A percentile compares a stretch with the other conserved stretches of the same genome.
phyloP scores from a whole-genome alignment of 2,113 vertebrate genomes.

The Cinclus cinclus region DNA sequence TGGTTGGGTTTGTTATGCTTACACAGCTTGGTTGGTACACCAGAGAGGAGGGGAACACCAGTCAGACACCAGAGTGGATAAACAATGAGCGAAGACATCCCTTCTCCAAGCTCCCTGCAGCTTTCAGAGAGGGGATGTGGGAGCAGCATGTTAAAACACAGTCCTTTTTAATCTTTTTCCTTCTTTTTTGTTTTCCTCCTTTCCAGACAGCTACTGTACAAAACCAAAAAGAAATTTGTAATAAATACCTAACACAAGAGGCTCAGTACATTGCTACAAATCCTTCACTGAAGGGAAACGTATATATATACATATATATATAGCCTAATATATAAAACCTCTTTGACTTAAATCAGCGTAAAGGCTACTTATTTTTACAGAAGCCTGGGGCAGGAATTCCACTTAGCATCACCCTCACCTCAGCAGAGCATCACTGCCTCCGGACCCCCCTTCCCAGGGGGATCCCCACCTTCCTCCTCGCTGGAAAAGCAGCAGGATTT shows the following conservation, averaged over 20 bases:
- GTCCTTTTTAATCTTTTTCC: neutral
- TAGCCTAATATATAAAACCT: constrained; percentile 63
- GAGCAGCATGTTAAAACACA: constrained; percentile 74
- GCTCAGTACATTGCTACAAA: constrained; percentile 76
- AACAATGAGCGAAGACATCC: neutral
- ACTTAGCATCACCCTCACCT: neutral
- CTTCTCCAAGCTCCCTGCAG: neutral
- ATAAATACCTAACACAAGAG: constrained; percentile 85
- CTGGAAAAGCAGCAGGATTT: constrained; percentile 6
- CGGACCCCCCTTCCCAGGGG: neutral
- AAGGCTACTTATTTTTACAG: constrained; percentile 40
- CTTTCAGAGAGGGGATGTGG: neutral
- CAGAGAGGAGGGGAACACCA: neutral
- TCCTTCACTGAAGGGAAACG: constrained; percentile 83
- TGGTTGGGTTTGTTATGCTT: neutral
- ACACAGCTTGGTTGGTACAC: neutral
- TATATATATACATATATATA: constrained; percentile 34
- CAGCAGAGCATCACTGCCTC: neutral
- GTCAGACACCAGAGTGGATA: neutral
- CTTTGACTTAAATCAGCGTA: constrained; percentile 30
- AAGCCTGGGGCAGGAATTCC: neutral
- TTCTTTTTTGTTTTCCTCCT: neutral
- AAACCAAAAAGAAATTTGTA: constrained; percentile 72
- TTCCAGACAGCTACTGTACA: constrained; percentile 77
- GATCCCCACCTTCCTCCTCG: neutral